Conservation (phyloP, 2,888 invertebrate species). For the Diloba caeruleocephala region DNA sequence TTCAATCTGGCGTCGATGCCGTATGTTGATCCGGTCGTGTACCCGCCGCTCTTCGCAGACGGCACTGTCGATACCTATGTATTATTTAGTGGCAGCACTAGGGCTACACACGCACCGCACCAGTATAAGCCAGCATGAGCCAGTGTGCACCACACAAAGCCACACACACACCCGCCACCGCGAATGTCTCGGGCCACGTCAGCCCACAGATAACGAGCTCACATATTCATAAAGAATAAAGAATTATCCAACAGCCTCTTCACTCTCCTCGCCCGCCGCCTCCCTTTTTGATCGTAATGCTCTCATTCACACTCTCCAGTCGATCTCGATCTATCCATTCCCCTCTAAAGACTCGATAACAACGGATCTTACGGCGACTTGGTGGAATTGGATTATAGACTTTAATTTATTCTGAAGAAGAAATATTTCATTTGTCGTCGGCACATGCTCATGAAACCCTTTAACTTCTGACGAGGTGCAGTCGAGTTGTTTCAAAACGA, state of each 20-base stretch:
- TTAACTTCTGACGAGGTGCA: conserved; percentile 74
- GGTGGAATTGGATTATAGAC: conserved; percentile 84
- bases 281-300: conserved; percentile 79
- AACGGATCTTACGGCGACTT: conserved; percentile 73
- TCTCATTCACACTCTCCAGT: conserved; percentile 87
- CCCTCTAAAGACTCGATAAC: conserved; percentile 80
- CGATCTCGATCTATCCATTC: conserved; percentile 87
- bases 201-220: conserved; percentile 85
- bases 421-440: conserved; percentile 86
- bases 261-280: conserved; percentile 70
- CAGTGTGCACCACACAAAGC: conserved; percentile 54
- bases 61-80: conserved; percentile 87
- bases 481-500: conserved; percentile 82
- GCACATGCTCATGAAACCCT: conserved; percentile 83
- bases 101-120: conserved; percentile 64
- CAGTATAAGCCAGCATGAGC: conserved; percentile 4
- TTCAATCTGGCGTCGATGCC: conserved; percentile 89
- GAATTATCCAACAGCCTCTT: conserved; percentile 84
- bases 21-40: conserved; percentile 89
- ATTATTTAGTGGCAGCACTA: conserved; percentile 86
- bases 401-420: conserved; percentile 87
- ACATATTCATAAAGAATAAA: conserved; percentile 90
- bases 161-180: conserved; percentile 71
- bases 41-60: conserved; percentile 87
- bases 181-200: conserved; percentile 77